These are phyloP conservation scores for Silurus asotus DNA, from an alignment of 2,113 vertebrate species.

Conservation along the genomic window DNA sequence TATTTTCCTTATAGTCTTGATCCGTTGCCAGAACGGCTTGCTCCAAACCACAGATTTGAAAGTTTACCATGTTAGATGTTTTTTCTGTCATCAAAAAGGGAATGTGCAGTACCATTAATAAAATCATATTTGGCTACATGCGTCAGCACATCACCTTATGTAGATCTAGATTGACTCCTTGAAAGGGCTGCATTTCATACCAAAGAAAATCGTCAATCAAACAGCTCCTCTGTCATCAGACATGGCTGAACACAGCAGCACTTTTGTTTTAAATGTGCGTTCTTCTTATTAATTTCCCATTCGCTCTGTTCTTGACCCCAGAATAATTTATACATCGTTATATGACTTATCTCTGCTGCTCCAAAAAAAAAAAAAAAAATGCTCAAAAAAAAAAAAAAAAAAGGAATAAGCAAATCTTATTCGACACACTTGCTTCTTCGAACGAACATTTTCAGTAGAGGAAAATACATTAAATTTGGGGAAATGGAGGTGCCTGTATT, in stretches of 20 bases:
- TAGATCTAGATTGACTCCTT: background rate
- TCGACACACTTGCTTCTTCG: background rate
- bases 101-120: background rate
- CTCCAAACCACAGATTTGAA: background rate
- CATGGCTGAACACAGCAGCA: background rate
- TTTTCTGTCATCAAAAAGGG: background rate
- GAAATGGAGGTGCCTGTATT: conserved; percentile 21
- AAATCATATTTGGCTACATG: background rate
- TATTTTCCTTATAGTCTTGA: background rate
- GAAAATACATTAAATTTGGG: conserved; percentile 40
- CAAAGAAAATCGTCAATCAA: background rate
- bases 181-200: background rate
- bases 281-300: conserved; percentile 8
- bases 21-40: background rate
- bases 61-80: background rate
- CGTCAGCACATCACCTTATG: background rate
- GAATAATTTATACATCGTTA: conserved; percentile 26
- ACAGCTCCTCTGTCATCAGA: background rate
- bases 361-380: conserved; percentile 1
- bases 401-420: conserved; percentile 20
- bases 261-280: conserved; percentile 17
- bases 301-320: background rate
- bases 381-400: conserved; percentile 2
- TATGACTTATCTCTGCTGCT: conserved; percentile 17
- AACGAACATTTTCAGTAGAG: conserved; percentile 24